Base-by-base conservation (phyloP, 2,888 invertebrate species). In the Synanthedon tipuliformis region DNA sequence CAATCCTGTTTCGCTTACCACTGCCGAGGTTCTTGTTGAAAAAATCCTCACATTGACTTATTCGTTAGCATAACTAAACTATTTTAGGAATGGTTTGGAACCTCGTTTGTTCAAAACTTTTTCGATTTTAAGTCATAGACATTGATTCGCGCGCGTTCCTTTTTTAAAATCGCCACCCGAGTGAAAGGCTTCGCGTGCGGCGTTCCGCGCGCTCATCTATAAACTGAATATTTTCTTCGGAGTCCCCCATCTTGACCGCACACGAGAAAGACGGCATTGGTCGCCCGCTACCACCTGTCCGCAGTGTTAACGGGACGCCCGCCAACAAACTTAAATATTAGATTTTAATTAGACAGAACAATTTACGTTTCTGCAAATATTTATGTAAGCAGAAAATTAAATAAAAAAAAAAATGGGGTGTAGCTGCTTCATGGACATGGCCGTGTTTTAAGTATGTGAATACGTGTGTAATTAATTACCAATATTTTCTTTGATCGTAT, bases 1-100 rank as follows among this genome's bases (percentile, higher is more conserved):
- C 58, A 69, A 68, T 71, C 69, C 69, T 71, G 73, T 73, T 74
- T 68, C 55, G 75, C 79, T 79, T 66, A 80, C 79, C 79, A 68
- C 72, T 68, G 64, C 61, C 69, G 61, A 60, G 59, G 62, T 69
- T 70, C 64, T 66, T 68, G 63, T 23, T 50, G 18, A 40, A 59
- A 61, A 61, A 66, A 67, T 65, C 66, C 58, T 59, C 68, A 71
- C 76, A 74, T 71, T 62, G 68, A 65, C 61, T 55, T 68, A 73
- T 74, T 62, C 56, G 55, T 62, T 61, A 55, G 18, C 53, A 53
- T 50, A 53, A 50, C 52, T 50, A 49, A 49, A 49, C 23, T 49
- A 13, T 54, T 59, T 61, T 58, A 64, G 58, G 60, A 62, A 58
- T 62, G 61, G 60, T 61, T 60, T 63, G 55, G 58, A 64, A 61